Base-by-base conservation (phyloP, 1,140 invertebrate genomes). In the Drosophila ananassae region DNA sequence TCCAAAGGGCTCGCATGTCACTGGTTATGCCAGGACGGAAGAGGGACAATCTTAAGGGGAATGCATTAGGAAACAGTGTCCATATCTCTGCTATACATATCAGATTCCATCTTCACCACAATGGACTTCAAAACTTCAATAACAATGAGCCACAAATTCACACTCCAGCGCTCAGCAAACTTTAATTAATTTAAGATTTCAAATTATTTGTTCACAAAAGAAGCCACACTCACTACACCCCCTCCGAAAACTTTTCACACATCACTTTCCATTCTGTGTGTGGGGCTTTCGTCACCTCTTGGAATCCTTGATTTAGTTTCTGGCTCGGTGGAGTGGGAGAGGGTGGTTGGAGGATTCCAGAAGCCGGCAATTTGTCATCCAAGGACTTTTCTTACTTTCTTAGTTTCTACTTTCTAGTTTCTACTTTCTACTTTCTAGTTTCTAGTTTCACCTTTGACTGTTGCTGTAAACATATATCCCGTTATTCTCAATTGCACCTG, bases 161-260 rank as follows among this genome's bases (percentile, higher is more conserved):
- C 62, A 37, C 60, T 67, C 52, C 28, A 32, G 25, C 59, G 52
- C 41, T 67, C 34, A 25, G 34, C n/a, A 53, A 67, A 67, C 63
- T 67, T 67, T 67, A 67, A 67, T 67, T 67, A 52, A 67, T 66
- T 67, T 64, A 46, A 67, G 24, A 64, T 64, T 58, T 56, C n/a
- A 3, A 50, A 57, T 50, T 56, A 71, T 71, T 69, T 71, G 67
- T 57, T 57, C 32, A 44, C 8, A 50, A 69, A 54, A 39, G 25
- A 30, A 48, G n/a, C 17, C 37, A n/a, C 24, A 21, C 5, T 9
- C 30, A 9, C 17, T 17, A 5, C 6, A 21, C 25, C 9, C 2
- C 12, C 24, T 3, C 24, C 9, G 32, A 46, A 22, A 46, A 48
- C 50, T 69, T 68, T 69, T 10, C 66, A 47, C 39, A 53, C 34